Percentiles rank a stretch among this genome's conserved stretches.
phyloP scores from a whole-genome alignment of 1,140 invertebrate species.

The Phthorimaea operculella region DNA sequence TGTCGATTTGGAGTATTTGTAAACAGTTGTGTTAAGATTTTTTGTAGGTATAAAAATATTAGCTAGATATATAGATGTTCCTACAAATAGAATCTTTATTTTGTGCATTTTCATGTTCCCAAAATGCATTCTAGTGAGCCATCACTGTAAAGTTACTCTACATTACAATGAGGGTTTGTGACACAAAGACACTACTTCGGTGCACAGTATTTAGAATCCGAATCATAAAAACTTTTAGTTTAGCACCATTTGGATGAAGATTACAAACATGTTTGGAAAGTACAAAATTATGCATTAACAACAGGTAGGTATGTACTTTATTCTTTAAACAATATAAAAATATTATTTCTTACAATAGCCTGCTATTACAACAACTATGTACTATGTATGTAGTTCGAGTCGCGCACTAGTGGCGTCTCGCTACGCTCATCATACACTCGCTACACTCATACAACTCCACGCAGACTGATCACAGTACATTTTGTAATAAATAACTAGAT shows the following conservation, averaged over 20 bases:
- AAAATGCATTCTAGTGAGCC: not conserved
- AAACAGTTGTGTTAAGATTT: not conserved
- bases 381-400: constrained; percentile 13
- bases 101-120: not conserved
- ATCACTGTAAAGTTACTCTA: not conserved
- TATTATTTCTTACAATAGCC: constrained; percentile 58
- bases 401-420: not conserved
- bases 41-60: not conserved
- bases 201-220: constrained; percentile 12
- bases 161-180: constrained; percentile 9
- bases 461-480: constrained; percentile 55
- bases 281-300: constrained; percentile 51
- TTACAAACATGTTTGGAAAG: constrained; percentile 47
- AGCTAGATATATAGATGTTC: not conserved
- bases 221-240: constrained; percentile 23
- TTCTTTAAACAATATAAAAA: constrained; percentile 66
- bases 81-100: not conserved
- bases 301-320: constrained; percentile 58
- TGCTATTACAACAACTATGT: constrained; percentile 39
- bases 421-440: constrained; percentile 16
- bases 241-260: constrained; percentile 57
- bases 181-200: constrained; percentile 7
- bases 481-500: constrained; percentile 47
- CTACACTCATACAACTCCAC: constrained; percentile 13
- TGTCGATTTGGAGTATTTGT: not conserved